Evolutionary conservation across 2,113 vertebrate species (phyloP), one percentile per base, ranked within the genome.

Genomic region (Embiotoca jacksoni): DNA sequence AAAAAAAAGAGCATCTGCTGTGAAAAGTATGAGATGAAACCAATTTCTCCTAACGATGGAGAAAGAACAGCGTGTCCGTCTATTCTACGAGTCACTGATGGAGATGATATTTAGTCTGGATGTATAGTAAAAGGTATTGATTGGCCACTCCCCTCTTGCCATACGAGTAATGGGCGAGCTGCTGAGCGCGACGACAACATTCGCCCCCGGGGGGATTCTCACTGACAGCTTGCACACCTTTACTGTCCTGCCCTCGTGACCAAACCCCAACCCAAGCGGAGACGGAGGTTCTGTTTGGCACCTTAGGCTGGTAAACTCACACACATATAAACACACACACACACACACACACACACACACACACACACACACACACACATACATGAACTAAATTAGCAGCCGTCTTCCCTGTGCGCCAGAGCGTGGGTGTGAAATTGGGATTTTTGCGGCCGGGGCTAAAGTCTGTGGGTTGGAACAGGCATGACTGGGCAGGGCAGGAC

Each of bases 401-500:
- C 75, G 9, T 59, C 67, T 75, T 84, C 5, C 70, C 76, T 84
- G 80, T 69, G 64, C 71, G 35, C 73, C 67, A 73, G 84, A 85
- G 80, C 44, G 62, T 80, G 66, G 79, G 87, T 62, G 84, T 93
- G 91, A 93, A 94, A 94, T 92, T 91, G 76, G 62, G 83, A 92
- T 83, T 88, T 88, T 87, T 84, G 76, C 35, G 41, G 79, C 67
- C 33, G 35, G 31, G 84, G 52, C 65, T 63, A 86, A 78, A 82
- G 82, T 81, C 85, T 80, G 49, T 69, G 74, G 50, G 67, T 36
- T 67, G 69, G 64, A 72, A 49, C 23, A 81, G 75, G 52, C 81
- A 52, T 64, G 71, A 62, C 55, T 59, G 52, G 80, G 80, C 52
- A 60, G 78, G 68, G 49, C 59, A 67, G 86, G 71, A 32, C 53